Conservation (phyloP, 2,797 vertebrate species). For the Protosalanx chinensis region DNA sequence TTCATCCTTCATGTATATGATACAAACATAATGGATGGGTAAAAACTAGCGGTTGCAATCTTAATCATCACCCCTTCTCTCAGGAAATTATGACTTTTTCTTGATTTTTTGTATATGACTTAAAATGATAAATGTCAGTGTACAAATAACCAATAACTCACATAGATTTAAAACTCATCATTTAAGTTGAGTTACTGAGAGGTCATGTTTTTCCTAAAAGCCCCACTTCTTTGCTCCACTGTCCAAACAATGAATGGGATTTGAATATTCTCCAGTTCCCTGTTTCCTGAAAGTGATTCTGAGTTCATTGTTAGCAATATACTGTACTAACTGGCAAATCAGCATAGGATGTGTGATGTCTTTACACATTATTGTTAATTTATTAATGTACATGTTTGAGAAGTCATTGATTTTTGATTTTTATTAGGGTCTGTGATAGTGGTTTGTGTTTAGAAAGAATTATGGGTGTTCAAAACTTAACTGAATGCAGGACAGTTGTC, state of each 20-base stretch:
- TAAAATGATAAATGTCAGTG: too few relatives aligned
- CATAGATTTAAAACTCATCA: too few relatives aligned
- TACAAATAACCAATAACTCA: too few relatives aligned
- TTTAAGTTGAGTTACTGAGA: neutral
- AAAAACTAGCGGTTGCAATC: too few relatives aligned
- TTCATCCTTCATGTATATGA: too few relatives aligned
- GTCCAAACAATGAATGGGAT: neutral
- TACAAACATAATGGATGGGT: too few relatives aligned
- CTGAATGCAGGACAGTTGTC: slow-evolving; percentile 10
- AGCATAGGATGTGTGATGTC: slow-evolving; percentile 14
- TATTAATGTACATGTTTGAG: slow-evolving; percentile 56
- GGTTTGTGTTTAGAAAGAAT: slow-evolving; percentile 47
- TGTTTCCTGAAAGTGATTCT: slow-evolving; percentile 9
- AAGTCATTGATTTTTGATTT: neutral
- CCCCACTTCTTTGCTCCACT: neutral
- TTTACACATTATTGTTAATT: slow-evolving; percentile 44
- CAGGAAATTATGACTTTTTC: too few relatives aligned
- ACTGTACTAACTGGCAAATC: slow-evolving; percentile 49
- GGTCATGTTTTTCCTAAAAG: neutral
- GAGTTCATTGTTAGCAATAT: slow-evolving; percentile 12
- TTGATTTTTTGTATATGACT: too few relatives aligned
- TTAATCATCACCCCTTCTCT: too few relatives aligned
- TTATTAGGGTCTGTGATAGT: slow-evolving; percentile 40
- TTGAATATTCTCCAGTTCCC: slow-evolving; percentile 7
- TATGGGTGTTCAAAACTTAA: slow-evolving; percentile 27